Base-by-base conservation (phyloP, 2,888 invertebrate genomes). In the Agrotis ipsilon region DNA sequence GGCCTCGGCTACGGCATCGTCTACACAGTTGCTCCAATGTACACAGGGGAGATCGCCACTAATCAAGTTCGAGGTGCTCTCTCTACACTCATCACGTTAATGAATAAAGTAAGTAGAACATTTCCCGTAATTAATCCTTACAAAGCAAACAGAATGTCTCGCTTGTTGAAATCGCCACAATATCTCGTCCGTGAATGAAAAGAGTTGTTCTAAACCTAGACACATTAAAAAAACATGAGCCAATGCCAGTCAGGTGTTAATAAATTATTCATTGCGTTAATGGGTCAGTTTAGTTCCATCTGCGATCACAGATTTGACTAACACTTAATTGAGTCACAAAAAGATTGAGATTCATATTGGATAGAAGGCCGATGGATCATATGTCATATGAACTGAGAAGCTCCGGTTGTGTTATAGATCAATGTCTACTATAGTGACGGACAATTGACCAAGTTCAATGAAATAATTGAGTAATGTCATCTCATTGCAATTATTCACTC, bases 1-100 rank as follows among this genome's bases (percentile, higher is more conserved):
- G 97, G 97, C 0, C 89, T 97, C 16, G 97, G 97, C 0, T 97
- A 97, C 83, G 97, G 97, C 51, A 94, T 97, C 54, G 96, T 97
- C 62, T 97, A 97, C 91, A 97, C 97, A 27, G 96, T 96, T 1
- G 96, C 97, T 24, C 97, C 97, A 0, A 97, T 97, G 97, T 97
- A 97, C 87, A 96, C 97, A 32, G 97, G 97, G 60, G 97, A 97
- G 87, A 97, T 97, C 65, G 97, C 97, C 61, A 97, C 97, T 71
- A 97, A 97, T 83, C 95, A 96, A 89, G 96, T 97, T 84, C 92
- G 97, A 75, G 97, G 97, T 54, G 94, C 97, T 65, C 95, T 97
- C 67, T 97, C 97, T n/a, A 96, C 97, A 32, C 96, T 97, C 80
- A 96, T 97, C 83, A 96, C 97, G 24, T 92, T 97, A 78, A 96